Evolutionary conservation across 1,140 invertebrate species (phyloP).

Genomic region (Prorops nasuta): DNA sequence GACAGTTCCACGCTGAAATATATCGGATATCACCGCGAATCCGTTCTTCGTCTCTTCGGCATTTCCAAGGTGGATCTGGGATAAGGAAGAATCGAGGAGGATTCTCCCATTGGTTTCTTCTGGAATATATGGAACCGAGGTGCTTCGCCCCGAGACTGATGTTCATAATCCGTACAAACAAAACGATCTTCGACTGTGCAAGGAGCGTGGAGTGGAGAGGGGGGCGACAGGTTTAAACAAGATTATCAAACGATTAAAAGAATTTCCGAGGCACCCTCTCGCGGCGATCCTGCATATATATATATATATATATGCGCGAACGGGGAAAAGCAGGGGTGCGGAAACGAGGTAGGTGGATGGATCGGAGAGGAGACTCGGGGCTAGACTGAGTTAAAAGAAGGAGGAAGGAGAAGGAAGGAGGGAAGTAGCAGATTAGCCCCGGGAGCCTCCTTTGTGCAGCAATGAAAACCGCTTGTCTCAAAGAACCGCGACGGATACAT

Average conservation of each 20-base stretch:
- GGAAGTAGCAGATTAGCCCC: conserved; percentile 47
- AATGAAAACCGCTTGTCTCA: conserved; percentile 52
- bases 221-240: conserved; percentile 43
- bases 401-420: conserved; percentile 23
- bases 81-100: no score
- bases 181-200: conserved; percentile 26
- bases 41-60: no score
- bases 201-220: conserved; percentile 13
- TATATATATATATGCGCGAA: no score
- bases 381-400: conserved; percentile 19
- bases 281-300: conserved; percentile 32
- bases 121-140: no score
- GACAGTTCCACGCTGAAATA: no score
- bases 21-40: no score
- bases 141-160: conserved; percentile 20
- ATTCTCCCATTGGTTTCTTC: no score
- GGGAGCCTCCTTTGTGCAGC: conserved; percentile 48
- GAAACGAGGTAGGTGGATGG: no score
- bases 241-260: conserved; percentile 55
- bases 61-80: no score
- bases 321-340: conserved; percentile 11
- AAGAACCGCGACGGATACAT: conserved; percentile 55
- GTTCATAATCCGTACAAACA: conserved; percentile 47
- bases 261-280: conserved; percentile 29
- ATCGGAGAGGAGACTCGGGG: conserved; percentile 16